phyloP scores from a whole-genome alignment of 2,113 vertebrate species.

The Scalopus aquaticus region DNA sequence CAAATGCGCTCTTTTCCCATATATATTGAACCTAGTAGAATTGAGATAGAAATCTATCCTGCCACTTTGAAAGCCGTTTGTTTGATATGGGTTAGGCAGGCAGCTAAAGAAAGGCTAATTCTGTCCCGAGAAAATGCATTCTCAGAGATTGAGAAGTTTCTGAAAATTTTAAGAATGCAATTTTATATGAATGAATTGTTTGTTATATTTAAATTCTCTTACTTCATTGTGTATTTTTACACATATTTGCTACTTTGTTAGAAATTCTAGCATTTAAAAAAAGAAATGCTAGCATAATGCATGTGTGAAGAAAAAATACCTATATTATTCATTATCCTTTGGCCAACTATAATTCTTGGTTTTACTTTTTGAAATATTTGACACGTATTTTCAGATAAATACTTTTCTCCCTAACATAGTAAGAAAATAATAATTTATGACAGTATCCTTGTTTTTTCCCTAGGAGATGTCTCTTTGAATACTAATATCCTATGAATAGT shows the following conservation, averaged over 20 bases:
- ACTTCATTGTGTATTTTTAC: not conserved
- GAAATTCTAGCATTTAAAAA: no score
- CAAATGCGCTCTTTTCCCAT: not conserved
- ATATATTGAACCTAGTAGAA: not conserved
- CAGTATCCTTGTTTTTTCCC: not conserved
- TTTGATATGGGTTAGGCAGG: not conserved
- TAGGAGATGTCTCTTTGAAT: not conserved
- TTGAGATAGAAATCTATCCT: not conserved
- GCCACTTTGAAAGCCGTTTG: not conserved
- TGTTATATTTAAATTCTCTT: not conserved
- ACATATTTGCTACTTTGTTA: not conserved
- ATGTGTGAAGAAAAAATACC: not conserved
- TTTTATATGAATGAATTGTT: not conserved
- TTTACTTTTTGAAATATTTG: not conserved
- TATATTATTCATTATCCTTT: not conserved
- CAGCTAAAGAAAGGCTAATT: not conserved
- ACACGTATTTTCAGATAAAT: not conserved
- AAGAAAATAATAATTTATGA: not conserved
- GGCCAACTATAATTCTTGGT: not conserved
- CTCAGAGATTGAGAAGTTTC: not conserved
- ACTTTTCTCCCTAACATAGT: not conserved
- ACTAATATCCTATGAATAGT: not conserved
- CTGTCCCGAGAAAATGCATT: not conserved
- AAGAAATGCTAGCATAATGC: not conserved
- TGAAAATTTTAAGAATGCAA: not conserved